Conservation (phyloP, 2,113 vertebrate genomes). For the Apodemus sylvaticus region DNA sequence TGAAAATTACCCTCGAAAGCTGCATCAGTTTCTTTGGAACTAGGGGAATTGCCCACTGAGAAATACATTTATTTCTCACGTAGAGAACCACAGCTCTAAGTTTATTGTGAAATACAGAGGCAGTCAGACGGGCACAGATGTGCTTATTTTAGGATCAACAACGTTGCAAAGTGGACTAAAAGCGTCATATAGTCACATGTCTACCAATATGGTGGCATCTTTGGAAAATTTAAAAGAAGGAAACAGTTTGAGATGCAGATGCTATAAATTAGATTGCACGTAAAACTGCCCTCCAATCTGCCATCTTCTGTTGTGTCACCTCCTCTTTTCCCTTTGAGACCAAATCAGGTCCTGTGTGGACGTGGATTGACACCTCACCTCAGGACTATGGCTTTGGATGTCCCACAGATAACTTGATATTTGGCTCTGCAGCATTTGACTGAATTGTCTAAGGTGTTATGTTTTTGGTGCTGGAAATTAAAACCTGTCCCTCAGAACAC, state of each 20-base stretch:
- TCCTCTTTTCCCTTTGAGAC: not conserved
- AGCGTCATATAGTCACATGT: no score
- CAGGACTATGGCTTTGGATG: not conserved
- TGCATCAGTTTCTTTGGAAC: not conserved
- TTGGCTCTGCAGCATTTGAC: not conserved
- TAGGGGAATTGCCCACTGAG: not conserved
- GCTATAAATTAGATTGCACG: not conserved
- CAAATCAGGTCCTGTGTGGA: not conserved
- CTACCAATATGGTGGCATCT: not conserved
- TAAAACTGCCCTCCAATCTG: not conserved
- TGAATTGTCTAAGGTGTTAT: not conserved
- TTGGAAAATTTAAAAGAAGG: not conserved
- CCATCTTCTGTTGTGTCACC: not conserved
- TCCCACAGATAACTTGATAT: no score
- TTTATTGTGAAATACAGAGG: not conserved
- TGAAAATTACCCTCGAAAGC: not conserved
- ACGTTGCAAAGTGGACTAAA: not conserved
- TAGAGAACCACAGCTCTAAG: not conserved
- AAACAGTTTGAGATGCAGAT: not conserved
- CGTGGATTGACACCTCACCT: not conserved
- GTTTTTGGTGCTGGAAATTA: not conserved
- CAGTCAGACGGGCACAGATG: not conserved
- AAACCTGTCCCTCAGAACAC: not conserved
- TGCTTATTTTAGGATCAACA: not conserved
- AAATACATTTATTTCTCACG: not conserved